Base-by-base conservation (phyloP, 2,797 vertebrate genomes). In the Heliangelus exortis region DNA sequence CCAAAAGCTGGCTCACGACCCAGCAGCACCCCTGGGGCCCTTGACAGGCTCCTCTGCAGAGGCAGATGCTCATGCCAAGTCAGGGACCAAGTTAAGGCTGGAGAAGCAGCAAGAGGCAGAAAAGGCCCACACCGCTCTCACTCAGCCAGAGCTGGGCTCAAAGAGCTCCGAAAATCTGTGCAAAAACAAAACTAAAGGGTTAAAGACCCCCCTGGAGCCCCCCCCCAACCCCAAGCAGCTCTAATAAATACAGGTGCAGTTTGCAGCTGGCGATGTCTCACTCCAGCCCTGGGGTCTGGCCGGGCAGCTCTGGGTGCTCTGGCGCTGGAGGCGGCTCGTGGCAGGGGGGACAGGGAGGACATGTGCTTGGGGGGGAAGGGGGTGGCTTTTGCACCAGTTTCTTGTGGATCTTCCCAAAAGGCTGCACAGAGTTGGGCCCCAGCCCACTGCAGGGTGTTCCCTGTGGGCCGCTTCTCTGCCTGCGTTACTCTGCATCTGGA, bases 151-250 rank as follows among this genome's bases (percentile, higher is more conserved):
- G 87, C 79, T 1, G 53, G 45, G 91, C 94, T 89, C 69, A 39
- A 58, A 89, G 57, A 89, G 76, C 90, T 94, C 79, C 2, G n/a
- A 83, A 73, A 83, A 96, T 96, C 96, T 97, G 97, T 96, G 97
- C 96, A 96, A 97, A 96, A 96, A 95, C 66, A 93, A 95, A 97
- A 96, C 84, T 63, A 94, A 96, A 91, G 90, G 90, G 93, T 96
- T 94, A 94, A 95, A 93, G 71, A 74, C 34, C 66, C 31, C 23
- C 21, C 54, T 10, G 0, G 23, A 62, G 57, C n/a, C 18, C 45
- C 45, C 45, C 18, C 45, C 57, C 33, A 39, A 10, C 18, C 87
- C 90, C 77, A 65, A 73, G 86, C 88, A 92, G 83, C 81, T 89
- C 84, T 43, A 89, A 90, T 78, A 85, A 91, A 91, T 91, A 93